phyloP scores from a whole-genome alignment of 2,113 vertebrate genomes.

The Pachycephala philippinensis region DNA sequence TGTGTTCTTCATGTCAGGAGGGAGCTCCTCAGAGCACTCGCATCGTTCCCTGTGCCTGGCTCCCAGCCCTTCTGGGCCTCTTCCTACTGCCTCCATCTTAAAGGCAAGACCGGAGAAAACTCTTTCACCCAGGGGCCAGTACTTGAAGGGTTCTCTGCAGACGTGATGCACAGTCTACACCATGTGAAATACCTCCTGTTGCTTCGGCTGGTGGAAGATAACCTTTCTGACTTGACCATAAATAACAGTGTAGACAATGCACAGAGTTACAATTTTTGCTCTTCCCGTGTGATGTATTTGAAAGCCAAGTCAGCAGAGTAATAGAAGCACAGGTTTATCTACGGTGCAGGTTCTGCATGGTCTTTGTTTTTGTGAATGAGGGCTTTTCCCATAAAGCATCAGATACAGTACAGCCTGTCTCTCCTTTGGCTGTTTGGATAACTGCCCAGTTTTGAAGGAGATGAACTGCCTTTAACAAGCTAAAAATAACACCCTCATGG shows the following conservation, averaged over 20 bases:
- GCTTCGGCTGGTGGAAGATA: background rate
- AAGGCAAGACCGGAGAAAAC: background rate
- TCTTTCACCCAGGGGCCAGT: background rate
- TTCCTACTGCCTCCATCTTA: background rate
- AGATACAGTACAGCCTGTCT: slow-evolving; percentile 61
- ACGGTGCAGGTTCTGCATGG: background rate
- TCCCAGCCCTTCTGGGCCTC: background rate
- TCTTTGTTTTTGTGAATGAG: slow-evolving; percentile 60
- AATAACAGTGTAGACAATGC: background rate
- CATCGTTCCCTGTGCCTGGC: background rate
- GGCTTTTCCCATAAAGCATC: slow-evolving; percentile 53
- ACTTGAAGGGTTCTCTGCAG: background rate
- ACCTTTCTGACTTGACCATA: background rate
- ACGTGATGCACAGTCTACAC: background rate
- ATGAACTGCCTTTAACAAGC: slow-evolving; percentile 57
- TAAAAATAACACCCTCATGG: slow-evolving; percentile 59
- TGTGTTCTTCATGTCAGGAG: background rate
- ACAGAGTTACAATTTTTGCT: background rate
- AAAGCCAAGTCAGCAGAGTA: background rate
- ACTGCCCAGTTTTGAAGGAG: slow-evolving; percentile 69
- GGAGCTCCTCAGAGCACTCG: background rate
- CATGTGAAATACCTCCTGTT: background rate
- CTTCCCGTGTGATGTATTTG: background rate
- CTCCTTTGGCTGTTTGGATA: slow-evolving; percentile 65
- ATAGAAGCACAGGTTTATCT: slow-evolving; percentile 3